Base-by-base conservation (phyloP, 2,113 vertebrate species). In the Tragelaphus scriptus region DNA sequence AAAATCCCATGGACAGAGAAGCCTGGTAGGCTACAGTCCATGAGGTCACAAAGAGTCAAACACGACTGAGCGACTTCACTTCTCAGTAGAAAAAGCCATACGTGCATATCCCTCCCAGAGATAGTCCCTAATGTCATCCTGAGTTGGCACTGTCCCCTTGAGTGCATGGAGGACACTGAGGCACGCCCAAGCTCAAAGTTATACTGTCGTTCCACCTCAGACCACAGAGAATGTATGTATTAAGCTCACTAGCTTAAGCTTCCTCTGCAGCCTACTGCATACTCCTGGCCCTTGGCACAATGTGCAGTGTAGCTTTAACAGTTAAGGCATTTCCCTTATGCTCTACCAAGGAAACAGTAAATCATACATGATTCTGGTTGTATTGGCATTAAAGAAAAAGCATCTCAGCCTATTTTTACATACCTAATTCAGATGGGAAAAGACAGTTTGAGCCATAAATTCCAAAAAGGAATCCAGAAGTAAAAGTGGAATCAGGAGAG, bases 261-360 rank as follows among this genome's bases (percentile, higher is more conserved):
- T 86, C 21, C 3, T 80, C 28, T 61, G 13, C 40, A 40, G 58
- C 56, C 68, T 58, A 13, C 3, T 58, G 36, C 2, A 3, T 49
- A n/a, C 26, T 55, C 40, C 32, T 53, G 44, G 32, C 47, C 17
- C 10, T 6, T 26, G 47, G 12, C 7, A 9, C 6, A 53, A 23
- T 26, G 49, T 47, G 32, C 47, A 61, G 26, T 2, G 4, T 49
- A 23, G 12, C 21, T 91, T 44, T 88, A 58, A 87, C 44, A 58
- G 61, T 80, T 91, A 89, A 65, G 85, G 14, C 13, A 53, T 36
- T 87, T 95, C 87, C 85, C 61, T 87, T 2, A 3, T 75, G 85
- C 47, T 75, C 63, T 75, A 51, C 26, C 11, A 88, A 93, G 84
- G 84, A 96, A 94, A 80, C 19, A 94, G 90, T 49, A 96, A 91